Conservation (phyloP, 1,140 invertebrate genomes). For the Eupristina koningsbergeri region DNA sequence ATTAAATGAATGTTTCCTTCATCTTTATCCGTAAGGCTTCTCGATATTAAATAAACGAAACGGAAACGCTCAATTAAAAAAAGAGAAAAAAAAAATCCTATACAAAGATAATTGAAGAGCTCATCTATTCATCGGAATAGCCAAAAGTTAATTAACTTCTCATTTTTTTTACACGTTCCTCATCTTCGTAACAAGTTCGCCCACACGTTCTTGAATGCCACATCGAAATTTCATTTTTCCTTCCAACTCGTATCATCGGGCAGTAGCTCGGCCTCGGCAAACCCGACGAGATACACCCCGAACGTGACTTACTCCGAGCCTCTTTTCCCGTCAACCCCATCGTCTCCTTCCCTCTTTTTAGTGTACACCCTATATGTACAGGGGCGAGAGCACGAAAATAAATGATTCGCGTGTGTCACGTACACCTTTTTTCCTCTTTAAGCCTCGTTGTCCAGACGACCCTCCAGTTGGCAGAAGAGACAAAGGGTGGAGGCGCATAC, state of each 20-base stretch:
- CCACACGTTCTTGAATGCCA: neutral
- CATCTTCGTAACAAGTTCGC: neutral
- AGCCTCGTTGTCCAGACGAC: neutral
- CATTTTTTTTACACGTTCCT: neutral
- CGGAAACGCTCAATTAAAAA: neutral
- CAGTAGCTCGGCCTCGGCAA: neutral
- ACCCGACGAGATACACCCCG: neutral
- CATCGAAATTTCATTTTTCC: constrained; percentile 27
- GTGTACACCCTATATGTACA: neutral
- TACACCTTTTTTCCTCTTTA: neutral
- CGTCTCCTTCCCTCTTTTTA: neutral
- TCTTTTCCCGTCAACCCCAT: neutral
- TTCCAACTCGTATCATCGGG: neutral
- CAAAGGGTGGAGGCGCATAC: neutral
- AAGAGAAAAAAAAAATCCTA: neutral
- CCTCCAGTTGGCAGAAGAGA: constrained; percentile 4
- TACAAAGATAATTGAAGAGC: neutral
- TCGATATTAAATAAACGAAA: neutral
- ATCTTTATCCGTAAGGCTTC: neutral
- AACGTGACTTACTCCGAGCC: constrained; percentile 35
- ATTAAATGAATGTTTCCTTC: neutral
- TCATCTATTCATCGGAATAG: constrained; percentile 5
- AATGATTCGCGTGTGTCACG: constrained; percentile 37
- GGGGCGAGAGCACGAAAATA: constrained; percentile 23
- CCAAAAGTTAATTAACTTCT: constrained; percentile 6